Base-by-base conservation (phyloP, 2,113 vertebrate genomes). In the Corvus hawaiiensis region DNA sequence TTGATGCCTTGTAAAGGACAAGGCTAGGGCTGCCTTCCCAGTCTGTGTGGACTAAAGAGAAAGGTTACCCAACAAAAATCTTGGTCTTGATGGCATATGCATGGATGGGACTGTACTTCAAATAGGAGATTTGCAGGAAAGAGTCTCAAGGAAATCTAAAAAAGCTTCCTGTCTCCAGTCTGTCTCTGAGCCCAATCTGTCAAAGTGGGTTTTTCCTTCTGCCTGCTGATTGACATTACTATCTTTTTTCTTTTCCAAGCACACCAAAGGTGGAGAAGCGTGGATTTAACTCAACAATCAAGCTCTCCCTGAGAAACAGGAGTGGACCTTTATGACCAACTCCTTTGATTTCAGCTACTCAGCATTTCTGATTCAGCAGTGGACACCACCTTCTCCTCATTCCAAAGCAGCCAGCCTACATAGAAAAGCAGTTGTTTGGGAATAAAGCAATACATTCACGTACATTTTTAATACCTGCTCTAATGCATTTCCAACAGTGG, bases 221-320 rank as follows among this genome's bases (percentile, higher is more conserved):
- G n/a, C 21, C 21, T 85, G 18, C 19, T 80, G 23, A 69, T 80
- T 77, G 59, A 32, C 62, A 54, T 4, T 24, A 39, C 44, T 23
- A 28, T 43, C 4, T 69, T 66, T 46, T 52, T 62, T 24, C 3
- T 13, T 59, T 84, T 84, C 37, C 22, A 20, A 69, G 49, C 14
- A 37, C 11, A 32, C 0, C 0, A 0, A 75, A 66, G 35, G 16
- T 37, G 15, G 27, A 80, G 27, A 81, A 89, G 11, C 13, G 32
- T 1, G 5, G 21, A 17, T 35, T 82, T n/a, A 79, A 80, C 12
- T 33, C 33, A 11, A 16, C 8, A 2, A 32, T 33, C 28, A 58
- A 90, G 23, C 8, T 69, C 35, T 54, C 16, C 37, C 18, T 58
- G 9, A 69, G 23, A 66, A 75, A 27, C 12, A 37, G 35, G 39